These are phyloP conservation scores for Pseudomugil tenellus DNA, from an alignment of 2,797 vertebrate species.

Conservation along the genomic window DNA sequence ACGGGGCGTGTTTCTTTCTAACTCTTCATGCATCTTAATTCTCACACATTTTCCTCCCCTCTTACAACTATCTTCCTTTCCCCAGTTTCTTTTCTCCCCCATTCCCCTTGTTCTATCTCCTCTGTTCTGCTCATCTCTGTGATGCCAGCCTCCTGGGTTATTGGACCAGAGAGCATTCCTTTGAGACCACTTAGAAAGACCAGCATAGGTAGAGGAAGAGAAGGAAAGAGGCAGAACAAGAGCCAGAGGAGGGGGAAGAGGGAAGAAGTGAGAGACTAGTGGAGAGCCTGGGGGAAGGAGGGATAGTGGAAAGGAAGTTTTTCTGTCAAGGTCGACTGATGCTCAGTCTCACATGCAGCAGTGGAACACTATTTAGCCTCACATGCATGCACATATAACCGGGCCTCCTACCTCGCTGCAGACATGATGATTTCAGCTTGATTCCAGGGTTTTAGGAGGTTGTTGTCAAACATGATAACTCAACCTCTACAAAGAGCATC, in stretches of 20 bases:
- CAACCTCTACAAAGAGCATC: conserved; percentile 60
- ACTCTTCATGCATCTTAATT: conserved; percentile 65
- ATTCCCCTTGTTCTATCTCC: conserved; percentile 46
- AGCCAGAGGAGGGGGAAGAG: conserved; percentile 34
- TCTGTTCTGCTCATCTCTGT: conserved; percentile 61
- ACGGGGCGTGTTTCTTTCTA: conserved; percentile 40
- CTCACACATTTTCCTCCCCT: conserved; percentile 18
- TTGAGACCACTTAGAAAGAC: conserved; percentile 83
- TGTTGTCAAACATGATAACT: conserved; percentile 58
- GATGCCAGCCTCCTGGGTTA: conserved; percentile 79
- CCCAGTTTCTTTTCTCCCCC: conserved; percentile 38
- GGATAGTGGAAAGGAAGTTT: conserved; percentile 73
- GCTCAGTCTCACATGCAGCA: conserved; percentile 71
- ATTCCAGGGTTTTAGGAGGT: conserved; percentile 55
- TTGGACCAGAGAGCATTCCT: conserved; percentile 82
- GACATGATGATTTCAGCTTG: conserved; percentile 36
- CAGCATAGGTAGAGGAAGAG: conserved; percentile 72
- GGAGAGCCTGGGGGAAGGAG: conserved; percentile 58
- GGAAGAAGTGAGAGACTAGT: conserved; percentile 54
- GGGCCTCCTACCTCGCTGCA: conserved; percentile 37
- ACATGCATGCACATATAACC: conserved; percentile 28
- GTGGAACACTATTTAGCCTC: conserved; percentile 44
- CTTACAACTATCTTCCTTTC: conserved; percentile 48
- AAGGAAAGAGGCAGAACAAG: conserved; percentile 63
- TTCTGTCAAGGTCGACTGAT: conserved; percentile 81